Conservation (phyloP, 2,888 invertebrate genomes). For the Sussaba pulchella region DNA sequence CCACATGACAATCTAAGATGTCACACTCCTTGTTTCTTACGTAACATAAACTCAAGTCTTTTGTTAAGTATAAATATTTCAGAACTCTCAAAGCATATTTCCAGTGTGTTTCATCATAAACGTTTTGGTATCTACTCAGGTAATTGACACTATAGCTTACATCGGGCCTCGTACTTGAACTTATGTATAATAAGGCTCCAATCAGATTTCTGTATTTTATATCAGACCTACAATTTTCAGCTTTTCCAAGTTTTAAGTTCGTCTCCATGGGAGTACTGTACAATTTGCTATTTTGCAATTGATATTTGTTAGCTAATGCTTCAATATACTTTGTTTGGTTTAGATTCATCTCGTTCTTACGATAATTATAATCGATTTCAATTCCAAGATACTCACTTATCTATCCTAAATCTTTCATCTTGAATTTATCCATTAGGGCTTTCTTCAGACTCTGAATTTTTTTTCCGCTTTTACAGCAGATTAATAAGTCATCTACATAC, state of each 20-base stretch:
- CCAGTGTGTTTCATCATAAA: slow-evolving; percentile 72
- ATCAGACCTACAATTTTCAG: slow-evolving; percentile 51
- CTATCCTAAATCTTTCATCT: slow-evolving; percentile 75
- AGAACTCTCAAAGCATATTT: slow-evolving; percentile 73
- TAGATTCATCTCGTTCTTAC: slow-evolving; percentile 69
- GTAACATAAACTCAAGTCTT: slow-evolving; percentile 69
- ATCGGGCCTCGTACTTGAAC: slow-evolving; percentile 76
- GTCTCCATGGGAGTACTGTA: slow-evolving; percentile 77
- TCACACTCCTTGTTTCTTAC: slow-evolving; percentile 36
- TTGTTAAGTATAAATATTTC: slow-evolving; percentile 74
- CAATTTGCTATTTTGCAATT: slow-evolving; percentile 68
- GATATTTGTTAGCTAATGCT: slow-evolving; percentile 62
- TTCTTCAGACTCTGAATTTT: slow-evolving; percentile 69
- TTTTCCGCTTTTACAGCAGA: slow-evolving; percentile 72
- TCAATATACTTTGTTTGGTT: slow-evolving; percentile 72
- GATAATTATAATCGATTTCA: slow-evolving; percentile 73
- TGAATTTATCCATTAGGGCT: slow-evolving; percentile 64
- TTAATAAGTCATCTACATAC: slow-evolving; percentile 68
- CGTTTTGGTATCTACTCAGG: slow-evolving; percentile 77
- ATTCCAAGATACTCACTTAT: slow-evolving; percentile 77
- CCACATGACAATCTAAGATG: slow-evolving; percentile 70
- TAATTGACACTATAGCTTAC: slow-evolving; percentile 77
- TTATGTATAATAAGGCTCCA: slow-evolving; percentile 73
- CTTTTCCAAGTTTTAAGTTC: slow-evolving; percentile 49
- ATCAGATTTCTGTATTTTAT: slow-evolving; percentile 72